Evolutionary conservation across 2,113 vertebrate species (phyloP).

Genomic region (Ovis aries): ARS-UI_Ramb_v3.0 NC_056063.1:43946501-43947000

Average conservation of each 20-base stretch:
- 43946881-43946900: not conserved
- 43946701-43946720: not conserved
- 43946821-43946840: not conserved
- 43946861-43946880: not conserved
- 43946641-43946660: not conserved
- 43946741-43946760: not conserved
- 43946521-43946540: not conserved
- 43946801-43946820: not conserved
- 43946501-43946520: not conserved
- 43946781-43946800: not conserved
- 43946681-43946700: not conserved
- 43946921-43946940: not conserved
- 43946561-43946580: not conserved
- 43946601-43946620: not conserved
- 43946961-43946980: not conserved
- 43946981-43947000: not conserved
- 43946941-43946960: not conserved
- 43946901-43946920: not conserved
- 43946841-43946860: not conserved
- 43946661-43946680: not conserved
- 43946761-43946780: not conserved
- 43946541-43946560: not conserved
- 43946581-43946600: not conserved
- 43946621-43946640: not conserved
- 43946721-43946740: not conserved